Evolutionary conservation across 2,888 invertebrate genomes (phyloP).

Genomic region (Microplitis manilae): DNA sequence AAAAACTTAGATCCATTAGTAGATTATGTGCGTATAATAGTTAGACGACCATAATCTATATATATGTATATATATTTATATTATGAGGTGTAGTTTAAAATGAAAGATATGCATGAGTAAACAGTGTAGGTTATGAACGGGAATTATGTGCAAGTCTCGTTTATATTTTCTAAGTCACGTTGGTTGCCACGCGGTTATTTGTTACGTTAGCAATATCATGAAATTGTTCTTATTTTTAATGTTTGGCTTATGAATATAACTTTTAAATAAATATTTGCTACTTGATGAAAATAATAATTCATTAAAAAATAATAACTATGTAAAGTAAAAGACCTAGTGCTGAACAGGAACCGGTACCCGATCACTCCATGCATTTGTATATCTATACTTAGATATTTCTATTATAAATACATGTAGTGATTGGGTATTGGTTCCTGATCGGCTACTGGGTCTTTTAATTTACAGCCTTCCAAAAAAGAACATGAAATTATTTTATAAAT

Average conservation of each 20-base stretch:
- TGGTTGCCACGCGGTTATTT: constrained; percentile 65
- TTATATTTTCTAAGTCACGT: constrained; percentile 62
- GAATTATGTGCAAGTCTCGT: constrained; percentile 42
- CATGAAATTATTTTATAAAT: no score
- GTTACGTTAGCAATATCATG: constrained; percentile 67
- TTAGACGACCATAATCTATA: not conserved
- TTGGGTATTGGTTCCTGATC: no score
- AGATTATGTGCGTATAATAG: not conserved
- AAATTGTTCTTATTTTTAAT: constrained; percentile 2
- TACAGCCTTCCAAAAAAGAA: no score
- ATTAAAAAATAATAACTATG: no score
- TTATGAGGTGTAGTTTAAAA: not conserved
- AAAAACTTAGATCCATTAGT: constrained; percentile 3
- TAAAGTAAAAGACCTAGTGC: no score
- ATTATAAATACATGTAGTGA: no score
- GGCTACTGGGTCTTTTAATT: no score
- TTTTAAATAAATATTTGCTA: not conserved
- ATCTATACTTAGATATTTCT: no score
- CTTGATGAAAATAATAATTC: not conserved
- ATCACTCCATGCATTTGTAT: no score
- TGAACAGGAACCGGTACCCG: no score
- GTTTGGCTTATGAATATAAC: not conserved
- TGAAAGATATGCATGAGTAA: constrained; percentile 7
- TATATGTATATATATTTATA: not conserved
- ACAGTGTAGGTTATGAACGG: constrained; percentile 48